phyloP scores from a whole-genome alignment of 2,113 vertebrate genomes.

The Maccullochella peelii region DNA sequence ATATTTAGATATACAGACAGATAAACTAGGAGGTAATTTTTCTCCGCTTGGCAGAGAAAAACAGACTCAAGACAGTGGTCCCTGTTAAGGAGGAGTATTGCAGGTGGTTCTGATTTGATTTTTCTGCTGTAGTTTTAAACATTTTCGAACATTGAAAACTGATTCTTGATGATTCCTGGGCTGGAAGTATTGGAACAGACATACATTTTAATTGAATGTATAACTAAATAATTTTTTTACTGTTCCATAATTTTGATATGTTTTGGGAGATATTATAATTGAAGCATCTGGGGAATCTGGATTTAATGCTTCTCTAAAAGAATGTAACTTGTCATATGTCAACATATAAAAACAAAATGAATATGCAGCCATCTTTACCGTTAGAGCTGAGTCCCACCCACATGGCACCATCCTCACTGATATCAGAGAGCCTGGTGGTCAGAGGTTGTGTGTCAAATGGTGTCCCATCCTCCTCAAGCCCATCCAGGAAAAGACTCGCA shows the following conservation, averaged over 20 bases:
- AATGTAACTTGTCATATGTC: not conserved
- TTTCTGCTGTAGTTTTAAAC: not conserved
- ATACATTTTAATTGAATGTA: not conserved
- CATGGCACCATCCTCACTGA: conserved; percentile 74
- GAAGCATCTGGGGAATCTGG: not conserved
- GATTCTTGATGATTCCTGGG: not conserved
- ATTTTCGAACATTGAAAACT: not conserved
- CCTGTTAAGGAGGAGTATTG: not conserved
- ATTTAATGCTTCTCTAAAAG: not conserved
- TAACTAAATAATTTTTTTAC: not conserved
- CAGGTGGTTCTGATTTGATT: not conserved
- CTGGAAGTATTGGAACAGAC: not conserved
- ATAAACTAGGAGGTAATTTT: conserved; percentile 51
- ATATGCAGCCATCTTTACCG: conserved; percentile 81
- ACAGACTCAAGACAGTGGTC: not conserved
- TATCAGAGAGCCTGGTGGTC: conserved; percentile 79
- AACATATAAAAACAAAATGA: not conserved
- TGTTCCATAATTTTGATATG: not conserved
- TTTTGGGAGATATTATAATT: not conserved
- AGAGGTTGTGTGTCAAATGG: conserved; percentile 88
- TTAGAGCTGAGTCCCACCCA: conserved; percentile 88
- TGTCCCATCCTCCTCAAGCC: conserved; percentile 89
- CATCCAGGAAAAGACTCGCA: conserved; percentile 91
- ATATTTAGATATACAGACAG: conserved; percentile 61
- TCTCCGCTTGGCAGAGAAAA: too few relatives aligned